Conservation (phyloP, 2,888 invertebrate species). For the Apeira syringaria region DNA sequence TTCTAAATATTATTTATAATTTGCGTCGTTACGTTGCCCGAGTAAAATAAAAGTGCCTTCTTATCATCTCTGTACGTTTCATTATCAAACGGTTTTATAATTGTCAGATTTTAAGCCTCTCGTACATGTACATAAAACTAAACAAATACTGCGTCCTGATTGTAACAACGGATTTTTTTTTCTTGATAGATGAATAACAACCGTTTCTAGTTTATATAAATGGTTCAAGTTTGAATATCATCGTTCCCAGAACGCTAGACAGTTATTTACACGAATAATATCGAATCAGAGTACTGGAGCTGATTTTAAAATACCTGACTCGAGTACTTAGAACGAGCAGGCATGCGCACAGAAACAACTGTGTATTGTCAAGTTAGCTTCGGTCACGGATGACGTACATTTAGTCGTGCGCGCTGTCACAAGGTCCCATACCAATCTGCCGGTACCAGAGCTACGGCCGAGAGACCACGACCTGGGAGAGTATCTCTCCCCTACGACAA, state of each 20-base stretch:
- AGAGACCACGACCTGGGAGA: too few species aligned
- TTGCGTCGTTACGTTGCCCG: constrained; percentile 20
- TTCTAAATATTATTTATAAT: background rate
- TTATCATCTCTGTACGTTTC: constrained; percentile 19
- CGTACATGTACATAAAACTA: constrained; percentile 16
- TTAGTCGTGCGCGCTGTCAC: too few species aligned
- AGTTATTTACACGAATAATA: background rate
- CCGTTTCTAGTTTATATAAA: background rate
- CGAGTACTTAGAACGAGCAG: too few species aligned
- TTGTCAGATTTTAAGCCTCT: constrained; percentile 23
- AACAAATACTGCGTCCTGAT: constrained; percentile 12
- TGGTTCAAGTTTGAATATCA: too few species aligned
- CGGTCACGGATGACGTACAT: too few species aligned
- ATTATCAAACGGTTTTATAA: constrained; percentile 24
- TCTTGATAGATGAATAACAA: background rate
- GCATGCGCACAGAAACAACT: too few species aligned
- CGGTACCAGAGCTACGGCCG: too few species aligned
- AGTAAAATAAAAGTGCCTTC: constrained; percentile 24
- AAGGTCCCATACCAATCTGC: too few species aligned
- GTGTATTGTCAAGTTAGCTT: too few species aligned
- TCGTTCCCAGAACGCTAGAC: background rate
- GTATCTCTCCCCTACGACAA: too few species aligned
- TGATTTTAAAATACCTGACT: background rate
- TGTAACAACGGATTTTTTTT: constrained; percentile 9
- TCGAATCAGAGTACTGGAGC: background rate